phyloP scores from a whole-genome alignment of 2,797 vertebrate species.

The Notoglanidium macrostoma region DNA sequence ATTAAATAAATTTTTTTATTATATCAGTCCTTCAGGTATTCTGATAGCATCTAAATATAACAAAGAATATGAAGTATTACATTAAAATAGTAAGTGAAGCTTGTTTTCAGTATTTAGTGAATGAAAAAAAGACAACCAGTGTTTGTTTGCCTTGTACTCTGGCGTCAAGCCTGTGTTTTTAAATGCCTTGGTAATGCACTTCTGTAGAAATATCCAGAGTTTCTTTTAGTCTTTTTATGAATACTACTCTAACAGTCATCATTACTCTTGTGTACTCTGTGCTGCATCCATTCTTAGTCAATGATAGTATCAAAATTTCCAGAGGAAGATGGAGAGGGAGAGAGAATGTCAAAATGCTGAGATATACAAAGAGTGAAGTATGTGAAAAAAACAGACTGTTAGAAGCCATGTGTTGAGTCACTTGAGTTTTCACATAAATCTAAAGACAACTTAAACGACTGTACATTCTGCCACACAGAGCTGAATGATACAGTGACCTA shows the following conservation, averaged over 20 bases:
- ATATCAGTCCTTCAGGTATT: conserved; percentile 70
- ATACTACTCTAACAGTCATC: conserved; percentile 60
- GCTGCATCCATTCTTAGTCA: conserved; percentile 53
- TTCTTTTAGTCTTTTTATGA: conserved; percentile 62
- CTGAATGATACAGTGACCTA: conserved; percentile 2
- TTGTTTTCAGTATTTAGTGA: conserved; percentile 83
- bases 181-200: conserved; percentile 71
- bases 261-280: conserved; percentile 62
- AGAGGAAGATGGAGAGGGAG: conserved; percentile 27
- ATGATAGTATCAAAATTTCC: conserved; percentile 49
- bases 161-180: conserved; percentile 70
- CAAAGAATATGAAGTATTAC: conserved; percentile 65
- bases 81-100: conserved; percentile 75
- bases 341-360: conserved; percentile 29
- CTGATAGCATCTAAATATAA: conserved; percentile 63
- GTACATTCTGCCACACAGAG: neutral
- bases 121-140: conserved; percentile 74
- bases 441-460: neutral
- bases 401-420: neutral
- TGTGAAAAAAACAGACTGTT: neutral
- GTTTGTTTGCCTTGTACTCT: conserved; percentile 81
- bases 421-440: neutral
- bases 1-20: conserved; percentile 46
- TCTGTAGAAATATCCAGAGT: conserved; percentile 64
- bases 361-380: conserved; percentile 15